Conservation (phyloP, 2,797 vertebrate genomes). For the Peromyscus eremicus region DNA sequence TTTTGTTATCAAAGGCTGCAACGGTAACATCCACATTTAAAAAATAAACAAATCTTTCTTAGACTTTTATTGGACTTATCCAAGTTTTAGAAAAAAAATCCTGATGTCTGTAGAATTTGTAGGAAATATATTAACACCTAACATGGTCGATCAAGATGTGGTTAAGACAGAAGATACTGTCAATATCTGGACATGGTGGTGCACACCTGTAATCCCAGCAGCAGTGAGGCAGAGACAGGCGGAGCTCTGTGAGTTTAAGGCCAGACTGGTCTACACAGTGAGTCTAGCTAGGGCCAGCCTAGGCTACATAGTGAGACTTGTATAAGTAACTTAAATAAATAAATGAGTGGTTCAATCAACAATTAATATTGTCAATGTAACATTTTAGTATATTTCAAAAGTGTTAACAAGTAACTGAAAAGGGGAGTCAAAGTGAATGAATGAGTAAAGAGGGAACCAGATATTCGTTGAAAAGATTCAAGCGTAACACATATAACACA, state of each 20-base stretch:
- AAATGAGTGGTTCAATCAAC: neutral
- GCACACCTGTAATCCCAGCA: neutral
- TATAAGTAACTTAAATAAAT: neutral
- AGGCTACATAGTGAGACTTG: too few species aligned
- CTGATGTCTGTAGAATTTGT: neutral
- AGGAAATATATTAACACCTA: neutral
- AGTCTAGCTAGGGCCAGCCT: too few species aligned
- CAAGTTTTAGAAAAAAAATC: neutral
- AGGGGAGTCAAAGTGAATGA: neutral
- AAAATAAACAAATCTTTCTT: neutral
- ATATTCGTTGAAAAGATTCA: neutral
- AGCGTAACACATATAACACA: fast-evolving
- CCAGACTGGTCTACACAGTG: neutral
- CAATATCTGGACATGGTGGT: neutral
- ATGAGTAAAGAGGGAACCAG: neutral
- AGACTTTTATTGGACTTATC: neutral
- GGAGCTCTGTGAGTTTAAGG: neutral
- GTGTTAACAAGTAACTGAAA: neutral
- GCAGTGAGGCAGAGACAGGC: neutral
- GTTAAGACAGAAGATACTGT: neutral
- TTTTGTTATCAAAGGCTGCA: neutral
- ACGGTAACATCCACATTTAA: too few species aligned
- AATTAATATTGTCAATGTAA: neutral
- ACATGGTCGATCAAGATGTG: neutral
- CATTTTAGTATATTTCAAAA: neutral